Evolutionary conservation across 1,140 invertebrate genomes (phyloP).

Genomic region (Sycophaga agraensis): DNA sequence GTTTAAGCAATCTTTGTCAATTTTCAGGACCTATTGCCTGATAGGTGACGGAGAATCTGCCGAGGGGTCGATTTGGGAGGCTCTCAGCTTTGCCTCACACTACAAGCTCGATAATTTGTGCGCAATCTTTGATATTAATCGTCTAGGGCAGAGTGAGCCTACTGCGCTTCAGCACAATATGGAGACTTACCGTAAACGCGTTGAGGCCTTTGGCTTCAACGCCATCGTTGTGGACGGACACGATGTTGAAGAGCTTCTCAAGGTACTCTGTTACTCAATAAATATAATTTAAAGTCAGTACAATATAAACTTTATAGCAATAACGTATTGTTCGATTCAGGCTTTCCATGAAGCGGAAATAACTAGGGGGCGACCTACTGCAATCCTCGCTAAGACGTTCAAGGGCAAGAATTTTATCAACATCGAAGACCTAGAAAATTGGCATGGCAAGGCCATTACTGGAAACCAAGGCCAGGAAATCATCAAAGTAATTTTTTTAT

Average conservation of each 20-base stretch:
- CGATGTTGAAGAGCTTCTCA: slow-evolving; percentile 86
- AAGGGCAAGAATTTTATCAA: slow-evolving; percentile 89
- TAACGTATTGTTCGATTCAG: slow-evolving; percentile 38
- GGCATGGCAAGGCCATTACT: slow-evolving; percentile 92
- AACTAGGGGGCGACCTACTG: slow-evolving; percentile 85
- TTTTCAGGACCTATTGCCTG: slow-evolving; percentile 86
- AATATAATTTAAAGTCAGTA: too few species aligned
- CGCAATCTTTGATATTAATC: slow-evolving; percentile 96
- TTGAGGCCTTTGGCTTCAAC: slow-evolving; percentile 92
- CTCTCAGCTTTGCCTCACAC: slow-evolving; percentile 88
- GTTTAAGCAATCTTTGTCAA: not conserved
- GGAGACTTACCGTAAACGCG: slow-evolving; percentile 83
- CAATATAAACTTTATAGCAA: too few species aligned
- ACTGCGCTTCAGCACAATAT: slow-evolving; percentile 92
- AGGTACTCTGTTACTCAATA: too few species aligned
- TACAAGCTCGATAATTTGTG: slow-evolving; percentile 97
- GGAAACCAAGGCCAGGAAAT: slow-evolving; percentile 77
- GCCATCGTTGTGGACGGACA: slow-evolving; percentile 95
- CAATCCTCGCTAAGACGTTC: slow-evolving; percentile 92
- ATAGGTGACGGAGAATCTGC: slow-evolving; percentile 98
- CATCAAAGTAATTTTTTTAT: slow-evolving; percentile 62
- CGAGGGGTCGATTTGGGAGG: slow-evolving; percentile 99
- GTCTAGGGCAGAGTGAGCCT: slow-evolving; percentile 94
- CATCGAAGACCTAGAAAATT: slow-evolving; percentile 92
- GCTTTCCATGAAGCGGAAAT: slow-evolving; percentile 80